A percentile compares a stretch with the other conserved stretches of the same genome.
These are phyloP conservation scores for Monodelphis domestica DNA, from an alignment of 2,797 vertebrate genomes.

Conservation along the genomic window DNA sequence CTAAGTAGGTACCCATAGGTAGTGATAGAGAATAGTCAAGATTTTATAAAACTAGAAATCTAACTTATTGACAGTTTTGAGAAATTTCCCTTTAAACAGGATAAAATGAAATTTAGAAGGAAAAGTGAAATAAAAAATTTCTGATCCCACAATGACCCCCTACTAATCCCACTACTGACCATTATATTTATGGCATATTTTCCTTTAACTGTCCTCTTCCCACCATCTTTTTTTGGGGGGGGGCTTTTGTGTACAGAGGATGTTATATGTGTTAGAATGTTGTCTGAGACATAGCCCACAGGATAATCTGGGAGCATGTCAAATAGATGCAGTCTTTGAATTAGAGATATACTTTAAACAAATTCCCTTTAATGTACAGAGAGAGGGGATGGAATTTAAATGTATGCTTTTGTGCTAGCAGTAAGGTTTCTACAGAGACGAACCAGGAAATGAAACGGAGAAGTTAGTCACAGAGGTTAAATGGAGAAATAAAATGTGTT, in stretches of 20 bases:
- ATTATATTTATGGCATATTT: not conserved
- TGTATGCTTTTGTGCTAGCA: slow-evolving; percentile 1
- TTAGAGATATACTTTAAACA: not conserved
- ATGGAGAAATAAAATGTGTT: slow-evolving; percentile 34
- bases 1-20: not conserved
- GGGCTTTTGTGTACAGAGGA: not conserved
- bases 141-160: not conserved
- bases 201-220: not conserved
- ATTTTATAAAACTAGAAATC: not conserved
- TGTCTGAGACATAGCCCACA: not conserved
- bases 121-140: not conserved
- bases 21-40: not conserved
- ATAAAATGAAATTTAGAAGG: not conserved
- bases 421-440: slow-evolving; percentile 22
- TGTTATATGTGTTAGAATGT: not conserved
- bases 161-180: not conserved
- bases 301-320: slow-evolving; percentile 9
- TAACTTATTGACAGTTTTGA: not conserved
- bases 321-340: not conserved
- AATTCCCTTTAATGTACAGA: slow-evolving; percentile 51
- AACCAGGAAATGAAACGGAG: slow-evolving; percentile 31
- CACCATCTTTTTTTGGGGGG: not conserved
- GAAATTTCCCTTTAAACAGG: not conserved
- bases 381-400: slow-evolving; percentile 1
- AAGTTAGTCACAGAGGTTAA: slow-evolving; percentile 2